Percentiles rank a stretch among this genome's conserved stretches.
Evolutionary conservation across 2,797 vertebrate genomes (phyloP).

Genomic region (Prunella strophiata): DNA sequence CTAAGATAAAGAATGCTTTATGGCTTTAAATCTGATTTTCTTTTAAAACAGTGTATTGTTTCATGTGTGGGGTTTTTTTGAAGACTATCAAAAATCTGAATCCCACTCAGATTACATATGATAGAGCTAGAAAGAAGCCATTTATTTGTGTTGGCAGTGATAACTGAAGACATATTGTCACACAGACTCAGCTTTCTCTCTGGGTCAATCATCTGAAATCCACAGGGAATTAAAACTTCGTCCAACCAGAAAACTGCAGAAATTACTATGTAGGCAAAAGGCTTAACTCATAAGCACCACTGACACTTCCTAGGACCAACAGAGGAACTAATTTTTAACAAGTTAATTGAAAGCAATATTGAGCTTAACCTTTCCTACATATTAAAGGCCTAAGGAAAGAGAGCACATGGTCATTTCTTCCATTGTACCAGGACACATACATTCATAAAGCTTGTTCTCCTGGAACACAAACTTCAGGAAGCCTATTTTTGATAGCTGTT

Average conservation of each 20-base stretch:
- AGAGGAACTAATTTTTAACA: conserved; percentile 51
- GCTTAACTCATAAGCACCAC: conserved; percentile 70
- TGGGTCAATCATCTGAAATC: conserved; percentile 77
- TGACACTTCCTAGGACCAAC: conserved; percentile 52
- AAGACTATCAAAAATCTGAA: conserved; percentile 81
- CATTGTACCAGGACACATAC: neutral
- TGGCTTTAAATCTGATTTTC: conserved; percentile 71
- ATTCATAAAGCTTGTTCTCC: neutral
- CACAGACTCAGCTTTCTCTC: conserved; percentile 75
- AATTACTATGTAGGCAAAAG: conserved; percentile 61
- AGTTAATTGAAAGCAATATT: conserved; percentile 67
- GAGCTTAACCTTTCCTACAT: conserved; percentile 39
- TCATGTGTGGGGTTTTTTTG: conserved; percentile 71
- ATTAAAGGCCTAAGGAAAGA: conserved; percentile 13
- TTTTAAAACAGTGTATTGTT: conserved; percentile 76
- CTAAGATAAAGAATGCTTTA: conserved; percentile 67
- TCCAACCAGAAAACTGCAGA: conserved; percentile 60
- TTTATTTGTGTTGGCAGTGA: conserved; percentile 83
- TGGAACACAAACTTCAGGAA: neutral
- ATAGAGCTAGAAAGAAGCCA: conserved; percentile 73
- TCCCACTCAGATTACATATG: conserved; percentile 81
- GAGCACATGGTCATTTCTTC: neutral
- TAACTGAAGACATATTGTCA: conserved; percentile 78
- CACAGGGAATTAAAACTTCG: conserved; percentile 71
- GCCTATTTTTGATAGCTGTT: neutral